Percentiles rank a stretch among this genome's conserved stretches.
Evolutionary conservation across 2,888 invertebrate species (phyloP).

Genomic region (Cheilosia scutellata): DNA sequence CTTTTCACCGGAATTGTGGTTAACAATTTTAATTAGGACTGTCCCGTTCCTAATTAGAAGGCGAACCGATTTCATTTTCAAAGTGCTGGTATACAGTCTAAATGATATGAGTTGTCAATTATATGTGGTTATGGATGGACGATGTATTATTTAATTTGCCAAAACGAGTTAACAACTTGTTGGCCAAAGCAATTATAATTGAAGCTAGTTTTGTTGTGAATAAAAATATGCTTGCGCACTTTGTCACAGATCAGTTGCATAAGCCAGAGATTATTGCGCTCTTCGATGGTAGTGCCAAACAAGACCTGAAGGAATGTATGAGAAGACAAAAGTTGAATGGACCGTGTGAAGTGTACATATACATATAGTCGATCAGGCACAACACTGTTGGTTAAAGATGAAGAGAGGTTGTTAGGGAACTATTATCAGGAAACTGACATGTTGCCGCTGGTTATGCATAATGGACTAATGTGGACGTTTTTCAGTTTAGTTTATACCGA

Average conservation of each 20-base stretch:
- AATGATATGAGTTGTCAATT: no score
- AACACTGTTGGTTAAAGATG: no score
- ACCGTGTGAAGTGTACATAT: background rate
- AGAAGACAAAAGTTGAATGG: background rate
- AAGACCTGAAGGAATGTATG: background rate
- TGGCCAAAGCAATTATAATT: background rate
- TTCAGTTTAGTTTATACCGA: no score
- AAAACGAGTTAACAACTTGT: conserved; percentile 5
- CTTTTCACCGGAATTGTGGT: conserved; percentile 3
- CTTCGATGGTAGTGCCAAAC: background rate
- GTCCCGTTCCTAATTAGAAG: background rate
- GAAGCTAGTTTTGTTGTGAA: background rate
- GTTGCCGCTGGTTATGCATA: no score
- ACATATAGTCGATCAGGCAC: no score
- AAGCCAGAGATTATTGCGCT: background rate
- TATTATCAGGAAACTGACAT: no score
- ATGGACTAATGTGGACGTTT: no score
- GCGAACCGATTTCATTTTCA: no score
- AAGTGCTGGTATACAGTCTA: no score
- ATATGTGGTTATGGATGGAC: no score
- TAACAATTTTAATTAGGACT: conserved; percentile 1
- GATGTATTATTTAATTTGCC: conserved; percentile 8
- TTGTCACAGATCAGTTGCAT: background rate
- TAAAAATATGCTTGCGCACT: background rate
- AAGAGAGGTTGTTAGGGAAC: no score